phyloP scores from a whole-genome alignment of 1,140 invertebrate genomes.

The Camponotus floridanus region DNA sequence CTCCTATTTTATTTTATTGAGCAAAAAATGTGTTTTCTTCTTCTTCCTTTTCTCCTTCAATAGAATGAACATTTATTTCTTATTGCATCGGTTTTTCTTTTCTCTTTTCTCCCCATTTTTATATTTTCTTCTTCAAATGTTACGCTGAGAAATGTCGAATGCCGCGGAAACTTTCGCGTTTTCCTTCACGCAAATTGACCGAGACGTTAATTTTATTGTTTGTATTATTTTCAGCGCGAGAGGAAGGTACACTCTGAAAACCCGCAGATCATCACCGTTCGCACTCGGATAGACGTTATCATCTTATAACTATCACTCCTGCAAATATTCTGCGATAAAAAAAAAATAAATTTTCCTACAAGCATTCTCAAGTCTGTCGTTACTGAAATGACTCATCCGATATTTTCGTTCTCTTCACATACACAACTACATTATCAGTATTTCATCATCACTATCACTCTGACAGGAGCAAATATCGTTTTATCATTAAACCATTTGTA shows the following conservation, averaged over 20 bases:
- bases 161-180: neutral
- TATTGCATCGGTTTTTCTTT: neutral
- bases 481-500: conserved; percentile 5
- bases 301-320: neutral
- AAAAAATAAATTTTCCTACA: conserved; percentile 10
- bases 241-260: conserved; percentile 44
- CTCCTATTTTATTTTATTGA: no score
- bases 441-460: neutral
- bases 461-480: no score
- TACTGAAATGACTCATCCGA: neutral
- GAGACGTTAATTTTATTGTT: neutral
- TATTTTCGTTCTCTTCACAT: neutral
- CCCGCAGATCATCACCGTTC: conserved; percentile 35
- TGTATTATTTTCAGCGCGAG: conserved; percentile 43
- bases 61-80: neutral
- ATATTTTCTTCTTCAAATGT: neutral
- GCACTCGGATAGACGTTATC: neutral
- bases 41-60: neutral
- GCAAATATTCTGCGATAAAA: neutral
- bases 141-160: neutral
- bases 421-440: neutral
- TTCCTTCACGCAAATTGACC: neutral
- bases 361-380: neutral
- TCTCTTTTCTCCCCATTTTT: neutral
- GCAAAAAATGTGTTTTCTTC: no score